phyloP scores from a whole-genome alignment of 2,797 vertebrate genomes.

The Mus minutoides region DNA sequence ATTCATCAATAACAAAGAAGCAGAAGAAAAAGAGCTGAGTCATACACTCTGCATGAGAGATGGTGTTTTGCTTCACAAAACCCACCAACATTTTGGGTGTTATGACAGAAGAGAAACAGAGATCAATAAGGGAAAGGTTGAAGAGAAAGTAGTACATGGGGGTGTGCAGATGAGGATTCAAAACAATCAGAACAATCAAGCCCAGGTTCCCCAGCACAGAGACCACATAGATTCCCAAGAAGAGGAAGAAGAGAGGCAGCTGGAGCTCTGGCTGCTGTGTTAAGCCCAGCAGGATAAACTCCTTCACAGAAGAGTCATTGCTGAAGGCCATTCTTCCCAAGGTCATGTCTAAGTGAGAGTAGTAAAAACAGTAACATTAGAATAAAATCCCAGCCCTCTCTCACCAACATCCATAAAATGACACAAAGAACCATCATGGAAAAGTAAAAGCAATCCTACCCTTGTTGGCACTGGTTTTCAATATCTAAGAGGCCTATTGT shows the following conservation, averaged over 20 bases:
- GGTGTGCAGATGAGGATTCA: constrained; percentile 64
- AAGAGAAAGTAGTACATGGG: constrained; percentile 76
- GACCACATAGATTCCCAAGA: constrained; percentile 58
- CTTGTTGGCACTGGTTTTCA: neutral
- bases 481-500: neutral
- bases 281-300: constrained; percentile 70
- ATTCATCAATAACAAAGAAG: constrained; percentile 71
- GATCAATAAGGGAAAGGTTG: constrained; percentile 63
- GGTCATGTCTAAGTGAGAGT: neutral
- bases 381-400: neutral
- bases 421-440: neutral
- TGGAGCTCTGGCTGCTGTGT: constrained; percentile 49
- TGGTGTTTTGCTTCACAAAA: constrained; percentile 49
- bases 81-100: constrained; percentile 63
- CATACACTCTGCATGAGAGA: constrained; percentile 58
- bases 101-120: constrained; percentile 62
- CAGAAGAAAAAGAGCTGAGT: constrained; percentile 74
- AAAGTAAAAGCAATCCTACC: neutral
- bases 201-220: constrained; percentile 69
- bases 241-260: constrained; percentile 65
- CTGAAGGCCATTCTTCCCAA: constrained; percentile 1
- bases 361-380: neutral
- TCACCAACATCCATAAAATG: neutral
- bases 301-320: constrained; percentile 40
- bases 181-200: constrained; percentile 54